Evolutionary conservation across 2,888 invertebrate genomes (phyloP).

Genomic region (Drosophila engyochracea): DNA sequence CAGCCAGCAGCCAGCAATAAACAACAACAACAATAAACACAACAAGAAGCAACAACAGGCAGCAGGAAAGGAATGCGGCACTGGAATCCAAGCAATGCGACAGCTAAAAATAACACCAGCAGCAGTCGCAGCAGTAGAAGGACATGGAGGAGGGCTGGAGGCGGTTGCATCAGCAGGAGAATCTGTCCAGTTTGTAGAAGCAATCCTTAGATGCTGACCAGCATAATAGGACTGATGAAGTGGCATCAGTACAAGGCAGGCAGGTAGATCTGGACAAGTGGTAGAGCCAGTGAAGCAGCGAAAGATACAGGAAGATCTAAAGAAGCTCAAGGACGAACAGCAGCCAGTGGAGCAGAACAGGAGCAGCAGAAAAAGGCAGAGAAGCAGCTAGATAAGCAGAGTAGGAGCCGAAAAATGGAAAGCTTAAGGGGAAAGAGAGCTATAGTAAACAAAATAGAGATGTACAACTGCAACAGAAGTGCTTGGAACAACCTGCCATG

Average conservation of each 20-base stretch:
- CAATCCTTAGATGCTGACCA: not conserved
- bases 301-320: not conserved
- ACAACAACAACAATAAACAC: conserved; percentile 32
- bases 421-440: no score
- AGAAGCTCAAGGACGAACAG: not conserved
- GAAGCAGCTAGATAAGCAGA: not conserved
- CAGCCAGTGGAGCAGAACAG: not conserved
- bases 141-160: not conserved
- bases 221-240: not conserved
- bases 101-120: conserved; percentile 79
- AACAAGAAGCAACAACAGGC: conserved; percentile 25
- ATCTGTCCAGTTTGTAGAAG: conserved; percentile 7
- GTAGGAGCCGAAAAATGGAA: not conserved
- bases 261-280: not conserved
- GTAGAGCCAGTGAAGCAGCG: not conserved
- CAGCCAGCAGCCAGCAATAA: conserved; percentile 19
- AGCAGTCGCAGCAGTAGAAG: conserved; percentile 9
- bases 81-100: conserved; percentile 73
- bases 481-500: no score
- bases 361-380: not conserved
- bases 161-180: not conserved
- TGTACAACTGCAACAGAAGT: no score
- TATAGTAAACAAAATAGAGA: no score
- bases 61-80: conserved; percentile 65
- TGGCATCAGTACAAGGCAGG: not conserved